Base-by-base conservation (phyloP, 2,113 vertebrate species). In the Cisticola juncidis region DNA sequence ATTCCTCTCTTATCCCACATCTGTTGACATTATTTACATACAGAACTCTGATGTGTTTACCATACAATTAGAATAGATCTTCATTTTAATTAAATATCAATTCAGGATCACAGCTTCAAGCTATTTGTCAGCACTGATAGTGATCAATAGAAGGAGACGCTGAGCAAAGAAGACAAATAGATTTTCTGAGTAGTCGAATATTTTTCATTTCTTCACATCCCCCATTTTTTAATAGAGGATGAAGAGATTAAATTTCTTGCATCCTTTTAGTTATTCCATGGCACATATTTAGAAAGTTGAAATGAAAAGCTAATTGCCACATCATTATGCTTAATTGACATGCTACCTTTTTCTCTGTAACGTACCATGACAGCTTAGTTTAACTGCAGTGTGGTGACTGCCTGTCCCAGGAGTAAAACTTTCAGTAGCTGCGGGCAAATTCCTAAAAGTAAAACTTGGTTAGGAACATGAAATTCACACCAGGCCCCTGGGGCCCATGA, bases 31-130 rank as follows among this genome's bases (percentile, higher is more conserved):
- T 98, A 97, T 98, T 98, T 98, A 97, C 96, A 97, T 96, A 85
- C 68, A 90, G 88, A 97, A 97, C 82, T 96, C 94, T 94, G 96
- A 93, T 95, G 86, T 97, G 95, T 97, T 98, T 98, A 95, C 96
- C 88, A 83, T 95, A 96, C 97, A 98, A 97, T 98, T 97, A 98
- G 95, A 98, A 97, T 96, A 97, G 96, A 97, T 97, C 94, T 97
- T 93, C 50, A 86, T 97, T 98, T 98, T 97, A 98, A 98, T 98
- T 98, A 98, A 98, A 97, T 98, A 97, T 95, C 97, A 97, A 95
- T 96, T 97, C 95, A 95, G 85, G 73, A 97, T 97, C 97, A 96
- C 90, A 97, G 70, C 88, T 97, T 97, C 88, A 94, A 96, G 91
- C 60, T 92, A 94, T 96, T 96, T 97, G 97, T 95, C 96, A 97